Evolutionary conservation across 2,113 vertebrate genomes (phyloP), one percentile per base, ranked within the genome.

Genomic region (Tragelaphus imberbis): DNA sequence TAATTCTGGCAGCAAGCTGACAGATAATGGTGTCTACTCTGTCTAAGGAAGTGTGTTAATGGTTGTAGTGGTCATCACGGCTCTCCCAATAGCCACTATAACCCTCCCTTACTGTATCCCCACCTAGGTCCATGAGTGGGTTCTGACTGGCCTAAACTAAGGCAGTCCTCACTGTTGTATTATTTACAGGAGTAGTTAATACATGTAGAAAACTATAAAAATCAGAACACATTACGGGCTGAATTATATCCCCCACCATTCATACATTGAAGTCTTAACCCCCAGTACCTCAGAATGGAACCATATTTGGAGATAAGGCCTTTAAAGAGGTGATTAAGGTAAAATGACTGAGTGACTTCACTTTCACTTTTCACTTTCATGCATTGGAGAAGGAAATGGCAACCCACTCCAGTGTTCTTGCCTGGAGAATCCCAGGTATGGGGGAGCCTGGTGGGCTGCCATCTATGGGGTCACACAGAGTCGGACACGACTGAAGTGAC

Each of bases 21-120:
- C 28, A 91, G 88, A 84, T 23, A 59, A 28, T 19, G 33, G 33
- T n/a, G 0, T 2, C 23, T 47, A 28, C 11, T n/a, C 53, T 36
- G 23, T 6, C 2, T 21, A 19, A 86, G 6, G 23, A 71, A 19
- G 11, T 53, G 4, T 47, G 15, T 12, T 55, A 81, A 23, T 7
- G 49, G 28, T 1, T 28, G 17, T 1, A 27, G 9, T 0, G 4
- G 49, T 53, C 51, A n/a, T 7, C 7, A 21, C 2, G 6, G 5
- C 14, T 15, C 16, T 21, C n/a, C 63, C 14, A 30, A 56, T 8
- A 56, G 51, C 58, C 8, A 56, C 55, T 58, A 19, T 15, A 12
- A 55, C n/a, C 4, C 75, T 75, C 30, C 55, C 23, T 30, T 2
- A 25, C 19, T 28, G 15, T 28, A 13, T 44, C 63, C 51, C 68